Percentiles rank a stretch among this genome's conserved stretches.
These are phyloP conservation scores for Pristionchus japonicus DNA, from an alignment of 2,888 invertebrate species.

Conservation along the genomic window DNA sequence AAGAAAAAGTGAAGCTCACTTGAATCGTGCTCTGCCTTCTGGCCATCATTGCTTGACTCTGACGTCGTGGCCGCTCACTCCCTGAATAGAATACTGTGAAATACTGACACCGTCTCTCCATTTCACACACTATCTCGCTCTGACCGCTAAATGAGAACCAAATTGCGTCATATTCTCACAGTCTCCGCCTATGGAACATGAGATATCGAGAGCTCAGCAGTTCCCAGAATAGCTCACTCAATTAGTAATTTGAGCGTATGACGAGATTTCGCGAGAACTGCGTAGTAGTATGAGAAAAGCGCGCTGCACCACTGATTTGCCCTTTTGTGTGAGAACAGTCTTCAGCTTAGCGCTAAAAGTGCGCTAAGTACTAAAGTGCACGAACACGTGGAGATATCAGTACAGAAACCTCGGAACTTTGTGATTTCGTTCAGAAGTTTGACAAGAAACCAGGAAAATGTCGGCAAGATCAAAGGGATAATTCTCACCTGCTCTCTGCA, in stretches of 20 bases:
- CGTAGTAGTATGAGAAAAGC: neutral
- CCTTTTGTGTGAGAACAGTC: neutral
- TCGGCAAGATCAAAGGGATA: no score
- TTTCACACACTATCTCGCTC: neutral
- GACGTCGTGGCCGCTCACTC: constrained; percentile 14
- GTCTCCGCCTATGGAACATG: no score
- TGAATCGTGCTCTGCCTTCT: constrained; percentile 56
- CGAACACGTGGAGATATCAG: neutral
- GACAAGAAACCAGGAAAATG: neutral
- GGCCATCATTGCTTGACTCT: constrained; percentile 33
- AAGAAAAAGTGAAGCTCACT: constrained; percentile 33
- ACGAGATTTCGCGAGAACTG: neutral
- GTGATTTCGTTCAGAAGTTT: neutral
- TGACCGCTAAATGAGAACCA: neutral
- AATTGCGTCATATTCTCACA: no score
- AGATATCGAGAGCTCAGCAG: no score
- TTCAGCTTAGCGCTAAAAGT: neutral
- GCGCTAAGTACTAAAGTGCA: neutral
- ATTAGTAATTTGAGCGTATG: neutral
- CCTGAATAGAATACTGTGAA: neutral
- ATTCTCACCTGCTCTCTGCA: neutral
- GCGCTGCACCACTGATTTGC: neutral
- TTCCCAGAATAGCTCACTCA: neutral
- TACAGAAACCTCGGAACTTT: neutral
- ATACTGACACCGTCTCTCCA: neutral